Evolutionary conservation across 1,140 invertebrate species (phyloP), one percentile per base, ranked within the genome.

Genomic region (Olivierus martensii): DNA sequence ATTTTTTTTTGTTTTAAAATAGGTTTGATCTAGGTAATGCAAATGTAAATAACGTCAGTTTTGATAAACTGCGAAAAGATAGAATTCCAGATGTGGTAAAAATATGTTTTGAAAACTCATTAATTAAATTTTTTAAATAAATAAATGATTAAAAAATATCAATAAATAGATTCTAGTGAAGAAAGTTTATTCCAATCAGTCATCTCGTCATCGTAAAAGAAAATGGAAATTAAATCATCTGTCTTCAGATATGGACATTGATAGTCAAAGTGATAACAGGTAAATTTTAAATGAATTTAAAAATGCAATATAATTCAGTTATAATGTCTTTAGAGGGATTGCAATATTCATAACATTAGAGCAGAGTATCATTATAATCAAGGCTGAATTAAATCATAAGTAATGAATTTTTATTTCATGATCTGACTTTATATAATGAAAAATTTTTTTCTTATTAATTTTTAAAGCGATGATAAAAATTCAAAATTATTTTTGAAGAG

Each of bases 181-280:
- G 71, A 99, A 99, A 67, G 72, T 78, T 52, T 98, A 86, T 70
- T 80, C 79, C 2, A 83, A 93, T 63, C 79, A 76, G 58, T 66
- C 74, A 1, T 70, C 76, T 3, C 73, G 86, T 22, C 77, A 81
- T 28, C 78, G 80, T 34, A 80, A 79, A 38, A 77, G 95, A 50
- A 75, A 81, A 55, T 99, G 95, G 95, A 95, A 93, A 68, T 75
- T 99, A 3, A 84, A 89, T 65, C 89, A 91, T 55, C 65, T 81
- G 67, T 35, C 79, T 76, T 46, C 84, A 9, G 70, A 72, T 43
- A 66, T 84, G 59, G 76, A 77, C 12, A 77, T 47, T 43, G 67
- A 68, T 4, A 64, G 79, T 2, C 79, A 77, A 47, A 83, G 80
- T 55, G 79, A 81, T 56, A 79, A 81, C 59, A 81, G 77, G 83